Percentiles rank a stretch among this genome's conserved stretches.
Evolutionary conservation across 2,113 vertebrate species (phyloP).

Genomic region (Orycteropus afer): DNA sequence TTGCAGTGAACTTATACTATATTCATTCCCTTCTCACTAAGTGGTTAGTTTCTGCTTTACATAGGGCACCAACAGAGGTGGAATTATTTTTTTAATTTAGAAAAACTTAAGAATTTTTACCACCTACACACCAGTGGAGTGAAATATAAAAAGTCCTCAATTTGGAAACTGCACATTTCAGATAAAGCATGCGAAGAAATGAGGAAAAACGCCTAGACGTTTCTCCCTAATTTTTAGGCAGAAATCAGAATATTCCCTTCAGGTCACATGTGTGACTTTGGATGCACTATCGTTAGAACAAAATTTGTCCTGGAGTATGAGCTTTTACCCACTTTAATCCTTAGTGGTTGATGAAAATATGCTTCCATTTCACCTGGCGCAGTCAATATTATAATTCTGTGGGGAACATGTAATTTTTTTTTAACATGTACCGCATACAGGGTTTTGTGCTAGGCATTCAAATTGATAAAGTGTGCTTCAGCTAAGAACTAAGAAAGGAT

Average conservation of each 20-base stretch:
- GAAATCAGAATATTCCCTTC: neutral
- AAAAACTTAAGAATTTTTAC: constrained; percentile 39
- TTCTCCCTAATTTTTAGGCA: neutral
- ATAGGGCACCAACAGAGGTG: neutral
- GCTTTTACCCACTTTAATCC: neutral
- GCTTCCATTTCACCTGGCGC: neutral
- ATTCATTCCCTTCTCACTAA: neutral
- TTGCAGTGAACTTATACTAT: neutral
- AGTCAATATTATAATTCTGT: neutral
- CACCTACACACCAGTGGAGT: neutral
- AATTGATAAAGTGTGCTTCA: constrained; percentile 20
- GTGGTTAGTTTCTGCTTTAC: neutral
- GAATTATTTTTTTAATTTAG: constrained; percentile 24
- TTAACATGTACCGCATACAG: neutral
- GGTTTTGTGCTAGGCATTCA: constrained; percentile 46
- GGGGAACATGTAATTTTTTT: neutral
- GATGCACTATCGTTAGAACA: neutral
- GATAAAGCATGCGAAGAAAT: constrained; percentile 12
- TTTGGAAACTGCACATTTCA: constrained; percentile 52
- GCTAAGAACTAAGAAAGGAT: constrained; percentile 17
- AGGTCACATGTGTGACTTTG: constrained; percentile 12
- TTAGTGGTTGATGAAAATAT: neutral
- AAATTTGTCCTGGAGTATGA: neutral
- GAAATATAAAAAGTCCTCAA: constrained; percentile 26
- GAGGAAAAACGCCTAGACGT: neutral